A percentile compares a stretch with the other conserved stretches of the same genome.
These are phyloP conservation scores for Periplaneta americana DNA, from an alignment of 1,140 invertebrate species.

Conservation along the genomic window DNA sequence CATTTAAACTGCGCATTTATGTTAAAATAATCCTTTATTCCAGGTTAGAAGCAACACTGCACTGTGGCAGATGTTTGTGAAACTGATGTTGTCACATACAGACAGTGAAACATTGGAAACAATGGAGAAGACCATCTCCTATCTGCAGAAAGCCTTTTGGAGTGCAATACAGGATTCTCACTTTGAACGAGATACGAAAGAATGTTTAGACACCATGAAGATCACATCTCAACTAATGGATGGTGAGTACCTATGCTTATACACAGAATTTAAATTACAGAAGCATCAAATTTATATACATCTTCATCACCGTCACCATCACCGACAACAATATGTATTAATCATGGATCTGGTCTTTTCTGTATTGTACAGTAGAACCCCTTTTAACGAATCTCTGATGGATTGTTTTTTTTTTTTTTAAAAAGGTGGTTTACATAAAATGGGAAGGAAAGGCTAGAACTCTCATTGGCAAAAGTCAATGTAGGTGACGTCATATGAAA, in stretches of 20 bases:
- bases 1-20: neutral
- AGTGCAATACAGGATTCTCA: neutral
- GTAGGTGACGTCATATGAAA: no score
- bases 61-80: neutral
- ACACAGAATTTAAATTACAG: no score
- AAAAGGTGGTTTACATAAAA: no score
- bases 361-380: no score
- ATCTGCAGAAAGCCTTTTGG: neutral
- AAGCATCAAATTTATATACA: no score
- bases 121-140: neutral
- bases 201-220: neutral
- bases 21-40: neutral
- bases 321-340: no score
- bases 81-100: neutral
- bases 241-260: neutral
- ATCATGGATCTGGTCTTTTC: no score
- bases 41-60: neutral
- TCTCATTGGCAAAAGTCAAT: no score
- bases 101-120: neutral
- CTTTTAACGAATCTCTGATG: no score
- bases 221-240: neutral
- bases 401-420: no score
- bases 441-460: no score
- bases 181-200: neutral
- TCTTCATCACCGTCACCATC: no score